Conservation (phyloP, 2,888 invertebrate genomes). For the Harmothoe impar region DNA sequence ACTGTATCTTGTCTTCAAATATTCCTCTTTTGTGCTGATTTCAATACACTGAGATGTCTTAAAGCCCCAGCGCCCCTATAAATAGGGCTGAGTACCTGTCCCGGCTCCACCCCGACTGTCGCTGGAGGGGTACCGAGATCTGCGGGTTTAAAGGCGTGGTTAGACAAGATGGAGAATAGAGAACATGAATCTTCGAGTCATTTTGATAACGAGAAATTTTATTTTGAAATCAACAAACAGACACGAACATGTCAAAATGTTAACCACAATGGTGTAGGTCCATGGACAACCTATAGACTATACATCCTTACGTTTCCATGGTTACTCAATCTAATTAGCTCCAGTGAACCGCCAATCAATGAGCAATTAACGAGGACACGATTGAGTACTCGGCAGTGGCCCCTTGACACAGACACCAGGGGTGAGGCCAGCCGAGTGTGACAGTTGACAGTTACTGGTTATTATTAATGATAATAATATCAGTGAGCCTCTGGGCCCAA, state of each 20-base stretch:
- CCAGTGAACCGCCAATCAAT: slow-evolving; percentile 26
- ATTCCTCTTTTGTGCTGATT: too few relatives aligned
- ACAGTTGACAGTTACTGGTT: slow-evolving; percentile 3
- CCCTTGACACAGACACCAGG: not conserved
- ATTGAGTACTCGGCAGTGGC: not conserved
- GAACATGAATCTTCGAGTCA: not conserved
- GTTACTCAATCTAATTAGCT: slow-evolving; percentile 52
- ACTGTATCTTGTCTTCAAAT: too few relatives aligned
- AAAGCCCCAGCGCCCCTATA: too few relatives aligned
- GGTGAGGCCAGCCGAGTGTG: not conserved
- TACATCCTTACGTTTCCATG: slow-evolving; percentile 54
- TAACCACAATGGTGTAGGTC: slow-evolving; percentile 50
- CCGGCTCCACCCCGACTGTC: too few relatives aligned
- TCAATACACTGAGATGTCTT: too few relatives aligned
- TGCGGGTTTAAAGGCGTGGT: too few relatives aligned
- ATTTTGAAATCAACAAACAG: slow-evolving; percentile 65
- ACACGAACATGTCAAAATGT: slow-evolving; percentile 63
- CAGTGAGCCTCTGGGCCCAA: not conserved
- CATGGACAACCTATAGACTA: slow-evolving; percentile 57
- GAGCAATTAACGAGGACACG: slow-evolving; percentile 56
- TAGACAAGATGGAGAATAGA: too few relatives aligned
- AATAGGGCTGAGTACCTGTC: too few relatives aligned
- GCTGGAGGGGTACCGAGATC: too few relatives aligned
- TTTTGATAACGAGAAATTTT: slow-evolving; percentile 64
- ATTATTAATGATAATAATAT: slow-evolving; percentile 17